Evolutionary conservation across 92 coral and sea anemone genomes (phyloP).

Genomic region (Umimayanthus chanpuru): DNA sequence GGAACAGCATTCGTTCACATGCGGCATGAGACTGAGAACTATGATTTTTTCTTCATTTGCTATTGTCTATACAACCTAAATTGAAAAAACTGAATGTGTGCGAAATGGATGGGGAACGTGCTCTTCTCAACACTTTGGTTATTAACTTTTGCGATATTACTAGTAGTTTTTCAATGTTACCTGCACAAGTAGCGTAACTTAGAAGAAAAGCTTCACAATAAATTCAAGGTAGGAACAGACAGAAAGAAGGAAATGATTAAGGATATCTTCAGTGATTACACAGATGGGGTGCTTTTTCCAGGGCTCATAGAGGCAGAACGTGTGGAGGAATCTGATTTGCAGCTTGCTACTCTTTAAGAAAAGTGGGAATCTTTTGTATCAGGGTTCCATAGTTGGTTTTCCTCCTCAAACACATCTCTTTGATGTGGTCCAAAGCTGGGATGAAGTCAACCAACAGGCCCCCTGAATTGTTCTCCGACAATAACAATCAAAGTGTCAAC

Average conservation of each 20-base stretch:
- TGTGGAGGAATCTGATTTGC: conserved; percentile 9
- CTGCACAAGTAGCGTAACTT: conserved; percentile 50
- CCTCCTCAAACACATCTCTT: conserved; percentile 18
- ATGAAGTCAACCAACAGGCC: conserved; percentile 7
- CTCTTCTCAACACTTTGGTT: conserved; percentile 33
- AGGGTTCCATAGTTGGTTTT: conserved; percentile 42
- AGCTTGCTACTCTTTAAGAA: conserved; percentile 19
- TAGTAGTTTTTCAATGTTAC: conserved; percentile 42
- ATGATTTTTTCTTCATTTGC: conserved; percentile 50
- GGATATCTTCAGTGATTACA: conserved; percentile 23
- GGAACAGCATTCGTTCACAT: conserved; percentile 52
- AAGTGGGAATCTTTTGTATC: conserved; percentile 26
- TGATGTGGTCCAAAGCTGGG: conserved; percentile 25
- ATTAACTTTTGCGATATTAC: conserved; percentile 31
- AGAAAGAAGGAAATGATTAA: conserved; percentile 13
- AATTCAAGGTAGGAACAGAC: conserved; percentile 28
- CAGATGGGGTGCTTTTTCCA: conserved; percentile 18
- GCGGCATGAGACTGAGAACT: conserved; percentile 45
- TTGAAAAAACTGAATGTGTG: conserved; percentile 22
- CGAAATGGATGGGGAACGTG: conserved; percentile 44
- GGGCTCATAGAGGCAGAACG: conserved; percentile 22
- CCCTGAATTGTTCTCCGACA: conserved; percentile 29
- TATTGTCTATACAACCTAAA: conserved; percentile 23
- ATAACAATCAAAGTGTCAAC: conserved; percentile 44
- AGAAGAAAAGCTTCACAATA: conserved; percentile 44